These are phyloP conservation scores for Amblyjoppa proteus DNA, from an alignment of 2,888 invertebrate genomes.

Conservation along the genomic window DNA sequence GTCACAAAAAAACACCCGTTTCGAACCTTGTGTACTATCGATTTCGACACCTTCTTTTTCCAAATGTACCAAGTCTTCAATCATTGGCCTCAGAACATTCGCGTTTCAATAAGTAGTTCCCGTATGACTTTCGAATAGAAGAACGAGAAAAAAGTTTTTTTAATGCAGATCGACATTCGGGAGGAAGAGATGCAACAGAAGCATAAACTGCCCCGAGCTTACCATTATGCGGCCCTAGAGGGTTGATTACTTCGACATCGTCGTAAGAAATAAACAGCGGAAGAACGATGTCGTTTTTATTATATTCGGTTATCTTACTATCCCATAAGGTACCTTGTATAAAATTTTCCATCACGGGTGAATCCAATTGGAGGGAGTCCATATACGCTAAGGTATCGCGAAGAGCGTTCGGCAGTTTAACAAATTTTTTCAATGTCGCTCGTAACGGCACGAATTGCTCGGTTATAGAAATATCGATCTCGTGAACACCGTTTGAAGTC, in stretches of 20 bases:
- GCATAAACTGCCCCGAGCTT: conserved; percentile 73
- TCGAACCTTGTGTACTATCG: conserved; percentile 40
- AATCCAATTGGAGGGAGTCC: conserved; percentile 27
- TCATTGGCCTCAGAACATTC: conserved; percentile 68
- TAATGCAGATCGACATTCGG: conserved; percentile 62
- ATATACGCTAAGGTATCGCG: conserved; percentile 51
- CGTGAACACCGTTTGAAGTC: conserved; percentile 11
- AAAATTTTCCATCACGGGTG: conserved; percentile 33
- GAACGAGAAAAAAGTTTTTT: conserved; percentile 71
- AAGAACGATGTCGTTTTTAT: conserved; percentile 60
- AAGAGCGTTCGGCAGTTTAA: conserved; percentile 38
- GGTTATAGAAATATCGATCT: background rate
- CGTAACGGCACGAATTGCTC: background rate
- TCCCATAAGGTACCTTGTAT: conserved; percentile 49
- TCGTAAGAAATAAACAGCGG: conserved; percentile 70
- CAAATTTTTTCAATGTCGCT: conserved; percentile 24
- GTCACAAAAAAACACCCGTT: conserved; percentile 29
- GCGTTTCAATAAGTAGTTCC: conserved; percentile 67
- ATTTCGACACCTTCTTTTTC: conserved; percentile 67
- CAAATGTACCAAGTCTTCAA: conserved; percentile 69
- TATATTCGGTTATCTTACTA: conserved; percentile 23
- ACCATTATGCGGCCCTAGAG: conserved; percentile 70
- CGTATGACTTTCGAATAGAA: conserved; percentile 69
- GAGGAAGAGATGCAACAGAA: conserved; percentile 68
- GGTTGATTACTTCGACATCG: conserved; percentile 71